phyloP scores from a whole-genome alignment of 2,888 invertebrate species.

The Caenorhabditis sp. region DNA sequence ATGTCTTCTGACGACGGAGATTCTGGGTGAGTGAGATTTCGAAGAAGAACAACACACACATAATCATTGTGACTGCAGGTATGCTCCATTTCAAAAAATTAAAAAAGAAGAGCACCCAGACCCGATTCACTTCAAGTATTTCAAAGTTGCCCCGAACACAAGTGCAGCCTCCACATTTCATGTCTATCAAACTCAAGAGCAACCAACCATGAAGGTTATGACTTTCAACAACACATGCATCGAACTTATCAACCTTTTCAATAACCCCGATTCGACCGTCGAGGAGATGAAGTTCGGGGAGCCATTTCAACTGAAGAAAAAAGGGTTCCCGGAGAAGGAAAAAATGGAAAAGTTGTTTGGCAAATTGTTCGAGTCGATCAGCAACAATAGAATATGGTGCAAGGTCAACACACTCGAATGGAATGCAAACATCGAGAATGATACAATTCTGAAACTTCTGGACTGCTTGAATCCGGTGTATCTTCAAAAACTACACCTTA shows the following conservation, averaged over 20 bases:
- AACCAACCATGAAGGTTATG: neutral
- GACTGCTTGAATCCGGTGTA: neutral
- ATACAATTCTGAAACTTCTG: neutral
- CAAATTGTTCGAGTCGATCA: neutral
- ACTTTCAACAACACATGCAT: neutral
- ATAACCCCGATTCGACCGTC: neutral
- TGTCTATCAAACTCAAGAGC: neutral
- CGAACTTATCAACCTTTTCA: neutral
- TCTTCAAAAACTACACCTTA: neutral
- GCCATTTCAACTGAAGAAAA: neutral
- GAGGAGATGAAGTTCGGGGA: neutral
- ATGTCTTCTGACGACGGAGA: too few species aligned
- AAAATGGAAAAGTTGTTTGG: neutral
- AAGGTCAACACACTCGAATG: neutral
- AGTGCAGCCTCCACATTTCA: neutral
- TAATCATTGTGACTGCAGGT: neutral
- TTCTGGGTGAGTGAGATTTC: too few species aligned
- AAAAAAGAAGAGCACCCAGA: neutral
- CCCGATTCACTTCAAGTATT: neutral
- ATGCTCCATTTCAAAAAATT: neutral
- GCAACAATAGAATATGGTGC: neutral
- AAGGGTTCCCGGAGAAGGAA: neutral
- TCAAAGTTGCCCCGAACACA: neutral
- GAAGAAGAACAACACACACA: too few species aligned
- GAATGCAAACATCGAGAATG: neutral